phyloP scores from a whole-genome alignment of 2,797 vertebrate species.

The Siniperca obscura region DNA sequence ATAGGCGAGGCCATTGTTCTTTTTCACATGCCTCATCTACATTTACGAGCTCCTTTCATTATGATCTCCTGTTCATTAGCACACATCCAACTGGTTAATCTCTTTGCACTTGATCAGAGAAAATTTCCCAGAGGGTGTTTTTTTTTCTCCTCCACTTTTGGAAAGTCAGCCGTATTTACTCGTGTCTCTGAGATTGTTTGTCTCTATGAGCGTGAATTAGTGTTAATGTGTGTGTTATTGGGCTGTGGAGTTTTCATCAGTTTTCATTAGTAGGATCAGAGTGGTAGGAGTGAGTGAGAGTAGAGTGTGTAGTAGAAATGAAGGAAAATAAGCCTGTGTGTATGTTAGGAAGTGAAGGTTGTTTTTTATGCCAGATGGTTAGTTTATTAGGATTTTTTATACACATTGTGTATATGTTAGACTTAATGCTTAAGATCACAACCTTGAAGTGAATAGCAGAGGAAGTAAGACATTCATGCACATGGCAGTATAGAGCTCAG shows the following conservation, averaged over 20 bases:
- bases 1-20: conserved; percentile 59
- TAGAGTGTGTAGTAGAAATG: neutral
- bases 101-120: conserved; percentile 76
- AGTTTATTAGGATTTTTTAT: neutral
- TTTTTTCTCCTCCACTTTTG: conserved; percentile 27
- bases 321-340: neutral
- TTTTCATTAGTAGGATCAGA: conserved; percentile 69
- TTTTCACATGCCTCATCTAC: conserved; percentile 73
- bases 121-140: conserved; percentile 76
- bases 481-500: neutral
- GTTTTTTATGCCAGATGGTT: neutral
- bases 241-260: conserved; percentile 75
- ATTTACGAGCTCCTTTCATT: conserved; percentile 77
- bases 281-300: conserved; percentile 33
- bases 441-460: conserved; percentile 21
- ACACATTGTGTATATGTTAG: neutral
- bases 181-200: conserved; percentile 65
- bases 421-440: conserved; percentile 3
- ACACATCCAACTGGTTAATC: conserved; percentile 79
- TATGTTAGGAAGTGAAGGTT: neutral
- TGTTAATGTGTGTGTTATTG: conserved; percentile 75
- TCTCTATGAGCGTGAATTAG: conserved; percentile 69
- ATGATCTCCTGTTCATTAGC: conserved; percentile 78
- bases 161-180: conserved; percentile 70
- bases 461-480: conserved; percentile 8